Evolutionary conservation across 2,888 invertebrate genomes (phyloP).

Genomic region (Odontomyia ornata): DNA sequence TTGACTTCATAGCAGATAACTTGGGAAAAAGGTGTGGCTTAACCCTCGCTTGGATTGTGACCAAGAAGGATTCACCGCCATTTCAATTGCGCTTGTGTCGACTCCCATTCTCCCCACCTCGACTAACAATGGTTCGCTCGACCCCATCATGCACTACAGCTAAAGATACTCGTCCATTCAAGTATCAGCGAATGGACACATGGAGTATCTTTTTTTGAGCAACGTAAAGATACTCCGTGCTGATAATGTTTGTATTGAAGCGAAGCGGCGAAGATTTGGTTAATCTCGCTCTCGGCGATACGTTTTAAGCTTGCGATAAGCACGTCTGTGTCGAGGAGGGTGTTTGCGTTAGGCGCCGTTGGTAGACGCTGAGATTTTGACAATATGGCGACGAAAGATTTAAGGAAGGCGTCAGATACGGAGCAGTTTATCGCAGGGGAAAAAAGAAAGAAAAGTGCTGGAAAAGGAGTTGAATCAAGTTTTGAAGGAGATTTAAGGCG

Average conservation of each 20-base stretch:
- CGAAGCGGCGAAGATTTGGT: constrained; percentile 15
- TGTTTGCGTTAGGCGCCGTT: constrained; percentile 12
- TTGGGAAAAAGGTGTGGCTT: background rate
- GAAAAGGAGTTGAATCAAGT: background rate
- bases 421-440: background rate
- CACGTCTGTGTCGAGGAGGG: constrained; percentile 15
- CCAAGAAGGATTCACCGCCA: background rate
- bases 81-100: constrained; percentile 30
- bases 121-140: too few species aligned
- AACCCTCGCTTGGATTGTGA: background rate
- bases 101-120: constrained; percentile 21
- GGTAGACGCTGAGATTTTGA: background rate
- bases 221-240: background rate
- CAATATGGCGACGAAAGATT: constrained; percentile 23
- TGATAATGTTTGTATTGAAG: background rate
- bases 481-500: background rate
- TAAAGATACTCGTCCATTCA: background rate
- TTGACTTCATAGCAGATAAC: background rate
- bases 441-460: background rate
- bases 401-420: constrained; percentile 16
- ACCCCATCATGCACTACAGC: background rate
- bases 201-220: background rate
- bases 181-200: background rate
- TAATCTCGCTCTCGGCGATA: background rate
- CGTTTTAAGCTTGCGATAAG: background rate